Evolutionary conservation across 2,888 invertebrate genomes (phyloP).

Genomic region (Cactoblastis cactorum): DNA sequence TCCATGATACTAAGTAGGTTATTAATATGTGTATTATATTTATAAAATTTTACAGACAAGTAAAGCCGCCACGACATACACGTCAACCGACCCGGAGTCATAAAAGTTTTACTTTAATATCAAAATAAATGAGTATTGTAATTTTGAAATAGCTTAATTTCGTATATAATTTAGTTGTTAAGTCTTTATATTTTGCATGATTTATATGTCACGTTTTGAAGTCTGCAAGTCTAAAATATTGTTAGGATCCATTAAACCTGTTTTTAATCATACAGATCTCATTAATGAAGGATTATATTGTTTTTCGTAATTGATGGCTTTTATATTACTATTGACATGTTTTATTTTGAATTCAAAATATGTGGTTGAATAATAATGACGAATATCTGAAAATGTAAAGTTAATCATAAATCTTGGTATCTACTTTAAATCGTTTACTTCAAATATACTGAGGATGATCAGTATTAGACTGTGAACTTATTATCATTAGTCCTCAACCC

Average conservation of each 20-base stretch:
- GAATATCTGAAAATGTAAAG: neutral
- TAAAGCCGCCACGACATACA: slow-evolving; percentile 55
- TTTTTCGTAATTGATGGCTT: slow-evolving; percentile 7
- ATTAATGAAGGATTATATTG: slow-evolving; percentile 21
- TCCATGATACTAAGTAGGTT: neutral
- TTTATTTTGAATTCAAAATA: neutral
- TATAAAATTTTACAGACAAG: slow-evolving; percentile 55
- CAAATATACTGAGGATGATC: neutral
- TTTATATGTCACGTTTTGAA: slow-evolving; percentile 25
- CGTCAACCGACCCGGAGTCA: slow-evolving; percentile 56
- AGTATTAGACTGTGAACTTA: neutral
- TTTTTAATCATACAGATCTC: slow-evolving; percentile 34
- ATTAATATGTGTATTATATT: neutral
- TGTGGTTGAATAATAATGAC: neutral
- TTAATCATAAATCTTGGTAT: neutral
- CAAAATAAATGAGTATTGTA: slow-evolving; percentile 26
- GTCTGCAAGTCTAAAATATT: slow-evolving; percentile 37
- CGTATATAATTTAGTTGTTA: slow-evolving; percentile 24
- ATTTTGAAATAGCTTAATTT: slow-evolving; percentile 21
- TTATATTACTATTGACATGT: slow-evolving; percentile 16
- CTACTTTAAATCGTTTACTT: neutral
- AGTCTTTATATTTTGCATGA: slow-evolving; percentile 24
- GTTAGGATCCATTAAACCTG: slow-evolving; percentile 37
- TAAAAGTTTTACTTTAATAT: slow-evolving; percentile 28
- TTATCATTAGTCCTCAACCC: neutral